Conservation (phyloP, 2,113 vertebrate species). For the Pygoscelis antarcticus region DNA sequence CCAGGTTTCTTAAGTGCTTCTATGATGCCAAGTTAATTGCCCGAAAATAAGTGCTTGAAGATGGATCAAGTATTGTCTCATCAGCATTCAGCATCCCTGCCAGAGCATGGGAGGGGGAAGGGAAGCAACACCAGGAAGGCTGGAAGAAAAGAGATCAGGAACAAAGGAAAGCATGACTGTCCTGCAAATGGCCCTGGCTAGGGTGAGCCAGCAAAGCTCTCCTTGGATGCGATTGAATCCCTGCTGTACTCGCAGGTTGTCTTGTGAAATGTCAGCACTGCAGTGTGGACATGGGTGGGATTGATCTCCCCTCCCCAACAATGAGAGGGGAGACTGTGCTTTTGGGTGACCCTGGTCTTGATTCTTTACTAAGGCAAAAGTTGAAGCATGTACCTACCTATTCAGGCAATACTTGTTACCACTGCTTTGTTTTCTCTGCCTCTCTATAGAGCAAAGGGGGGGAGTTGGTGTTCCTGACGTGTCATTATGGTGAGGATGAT, state of each 20-base stretch:
- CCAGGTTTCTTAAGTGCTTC: conserved; percentile 64
- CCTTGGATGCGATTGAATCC: neutral
- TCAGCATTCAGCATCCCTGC: conserved; percentile 52
- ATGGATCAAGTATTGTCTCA: conserved; percentile 66
- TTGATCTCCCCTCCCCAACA: neutral
- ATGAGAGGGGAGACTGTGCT: neutral
- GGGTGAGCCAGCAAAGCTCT: neutral
- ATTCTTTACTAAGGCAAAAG: neutral
- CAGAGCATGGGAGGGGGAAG: neutral
- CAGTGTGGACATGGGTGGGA: neutral
- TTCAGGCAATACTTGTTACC: neutral
- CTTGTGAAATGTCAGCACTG: neutral
- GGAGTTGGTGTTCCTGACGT: neutral
- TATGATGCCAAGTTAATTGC: conserved; percentile 68
- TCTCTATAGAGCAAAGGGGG: neutral
- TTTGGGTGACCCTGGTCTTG: neutral
- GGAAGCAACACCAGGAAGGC: neutral
- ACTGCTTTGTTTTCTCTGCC: neutral
- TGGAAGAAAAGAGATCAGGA: neutral
- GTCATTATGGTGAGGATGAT: neutral
- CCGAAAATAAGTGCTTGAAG: conserved; percentile 62
- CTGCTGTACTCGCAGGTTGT: neutral
- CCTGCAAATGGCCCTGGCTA: neutral
- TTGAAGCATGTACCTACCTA: neutral
- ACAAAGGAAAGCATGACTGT: neutral